phyloP scores from a whole-genome alignment of 2,888 invertebrate genomes.

The Zaprionus lineosus region DNA sequence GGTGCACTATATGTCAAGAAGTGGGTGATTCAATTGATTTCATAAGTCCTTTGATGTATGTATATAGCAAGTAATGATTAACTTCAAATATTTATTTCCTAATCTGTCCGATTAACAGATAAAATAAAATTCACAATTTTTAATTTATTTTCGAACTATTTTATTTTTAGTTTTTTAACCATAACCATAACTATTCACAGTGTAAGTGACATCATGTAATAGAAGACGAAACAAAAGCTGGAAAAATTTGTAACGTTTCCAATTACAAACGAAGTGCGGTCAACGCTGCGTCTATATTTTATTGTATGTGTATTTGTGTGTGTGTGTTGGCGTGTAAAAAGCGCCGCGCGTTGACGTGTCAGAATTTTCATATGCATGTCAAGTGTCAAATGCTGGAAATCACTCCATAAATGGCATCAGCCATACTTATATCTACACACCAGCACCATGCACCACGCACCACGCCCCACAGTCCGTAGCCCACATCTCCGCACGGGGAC shows the following conservation, averaged over 20 bases:
- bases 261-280: constrained; percentile 53
- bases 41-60: too few relatives aligned
- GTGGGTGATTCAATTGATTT: too few relatives aligned
- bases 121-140: background rate
- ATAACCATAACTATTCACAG: background rate
- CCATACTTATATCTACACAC: too few relatives aligned
- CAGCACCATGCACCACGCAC: constrained; percentile 7
- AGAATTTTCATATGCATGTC: constrained; percentile 83
- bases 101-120: too few relatives aligned
- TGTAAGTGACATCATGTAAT: constrained; percentile 10
- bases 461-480: background rate
- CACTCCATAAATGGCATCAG: constrained; percentile 52
- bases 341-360: constrained; percentile 81
- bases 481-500: background rate
- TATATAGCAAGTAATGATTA: too few relatives aligned
- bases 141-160: background rate
- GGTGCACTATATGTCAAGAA: too few relatives aligned
- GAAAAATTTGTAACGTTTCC: constrained; percentile 63
- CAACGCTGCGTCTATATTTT: too few relatives aligned
- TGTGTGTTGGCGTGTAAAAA: constrained; percentile 45
- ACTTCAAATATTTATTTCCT: too few relatives aligned
- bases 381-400: constrained; percentile 76
- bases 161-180: background rate
- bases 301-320: background rate
- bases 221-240: constrained; percentile 20